Conservation (phyloP, 2,113 vertebrate species). For the Brachirus orientalis region DNA sequence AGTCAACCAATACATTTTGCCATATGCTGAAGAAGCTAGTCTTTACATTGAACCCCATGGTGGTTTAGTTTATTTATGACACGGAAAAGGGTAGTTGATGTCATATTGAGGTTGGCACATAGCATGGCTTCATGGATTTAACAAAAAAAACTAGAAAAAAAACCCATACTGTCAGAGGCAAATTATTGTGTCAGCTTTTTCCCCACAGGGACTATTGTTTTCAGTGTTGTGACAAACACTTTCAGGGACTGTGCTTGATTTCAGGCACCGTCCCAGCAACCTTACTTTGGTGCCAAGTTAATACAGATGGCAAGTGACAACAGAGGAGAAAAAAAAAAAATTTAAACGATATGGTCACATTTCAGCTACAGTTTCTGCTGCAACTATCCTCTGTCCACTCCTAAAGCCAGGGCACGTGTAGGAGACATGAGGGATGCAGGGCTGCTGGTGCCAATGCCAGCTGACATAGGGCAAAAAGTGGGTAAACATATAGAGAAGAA, state of each 20-base stretch:
- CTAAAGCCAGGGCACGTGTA: too few relatives aligned
- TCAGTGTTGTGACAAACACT: slow-evolving; percentile 41
- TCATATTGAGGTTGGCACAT: slow-evolving; percentile 21
- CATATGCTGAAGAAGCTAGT: slow-evolving; percentile 44
- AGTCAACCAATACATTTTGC: slow-evolving; percentile 35
- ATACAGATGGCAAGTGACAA: slow-evolving; percentile 41
- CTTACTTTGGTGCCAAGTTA: slow-evolving; percentile 19
- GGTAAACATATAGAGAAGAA: too few relatives aligned
- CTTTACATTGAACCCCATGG: slow-evolving; percentile 45
- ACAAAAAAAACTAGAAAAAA: neutral
- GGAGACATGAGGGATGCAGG: too few relatives aligned
- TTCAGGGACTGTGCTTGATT: slow-evolving; percentile 35
- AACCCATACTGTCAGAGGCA: slow-evolving; percentile 3
- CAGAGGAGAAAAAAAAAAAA: neutral
- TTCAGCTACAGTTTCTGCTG: neutral
- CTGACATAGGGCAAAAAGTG: too few relatives aligned
- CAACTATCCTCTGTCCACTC: too few relatives aligned
- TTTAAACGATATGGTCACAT: slow-evolving; percentile 10
- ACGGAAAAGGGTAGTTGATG: slow-evolving; percentile 35
- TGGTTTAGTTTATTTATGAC: slow-evolving; percentile 11
- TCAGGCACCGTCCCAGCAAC: slow-evolving; percentile 19
- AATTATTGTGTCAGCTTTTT: slow-evolving; percentile 35
- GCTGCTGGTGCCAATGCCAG: too few relatives aligned
- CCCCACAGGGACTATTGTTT: slow-evolving; percentile 15
- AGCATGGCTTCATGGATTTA: slow-evolving; percentile 7